phyloP scores from a whole-genome alignment of 2,113 vertebrate species.

The Mus pahari region DNA sequence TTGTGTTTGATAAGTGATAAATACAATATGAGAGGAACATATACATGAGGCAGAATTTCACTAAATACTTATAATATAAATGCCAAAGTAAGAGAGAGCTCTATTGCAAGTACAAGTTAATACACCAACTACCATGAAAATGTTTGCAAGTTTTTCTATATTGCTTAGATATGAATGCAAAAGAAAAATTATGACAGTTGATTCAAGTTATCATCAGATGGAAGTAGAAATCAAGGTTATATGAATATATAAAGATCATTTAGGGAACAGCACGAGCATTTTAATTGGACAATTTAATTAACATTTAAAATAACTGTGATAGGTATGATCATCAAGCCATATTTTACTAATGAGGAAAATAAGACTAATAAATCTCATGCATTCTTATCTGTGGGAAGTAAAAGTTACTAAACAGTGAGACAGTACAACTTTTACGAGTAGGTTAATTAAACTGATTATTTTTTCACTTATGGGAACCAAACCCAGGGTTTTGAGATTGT shows the following conservation, averaged over 20 bases:
- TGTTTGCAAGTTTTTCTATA: background rate
- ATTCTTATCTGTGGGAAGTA: constrained; percentile 2
- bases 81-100: background rate
- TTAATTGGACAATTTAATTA: constrained; percentile 45
- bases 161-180: background rate
- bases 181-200: background rate
- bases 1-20: background rate
- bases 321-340: background rate
- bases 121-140: background rate
- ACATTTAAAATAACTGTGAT: constrained; percentile 19
- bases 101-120: background rate
- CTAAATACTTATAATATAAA: background rate
- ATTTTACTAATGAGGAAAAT: constrained; percentile 23
- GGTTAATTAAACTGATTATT: constrained; percentile 33
- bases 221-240: background rate
- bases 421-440: background rate
- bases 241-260: background rate
- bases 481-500: background rate
- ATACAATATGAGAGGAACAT: background rate
- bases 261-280: background rate
- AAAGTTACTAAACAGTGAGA: background rate
- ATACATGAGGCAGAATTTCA: background rate
- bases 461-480: background rate
- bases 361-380: constrained; percentile 14
- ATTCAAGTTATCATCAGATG: background rate